Base-by-base conservation (phyloP, 2,888 invertebrate species). In the Athalia rosae region DNA sequence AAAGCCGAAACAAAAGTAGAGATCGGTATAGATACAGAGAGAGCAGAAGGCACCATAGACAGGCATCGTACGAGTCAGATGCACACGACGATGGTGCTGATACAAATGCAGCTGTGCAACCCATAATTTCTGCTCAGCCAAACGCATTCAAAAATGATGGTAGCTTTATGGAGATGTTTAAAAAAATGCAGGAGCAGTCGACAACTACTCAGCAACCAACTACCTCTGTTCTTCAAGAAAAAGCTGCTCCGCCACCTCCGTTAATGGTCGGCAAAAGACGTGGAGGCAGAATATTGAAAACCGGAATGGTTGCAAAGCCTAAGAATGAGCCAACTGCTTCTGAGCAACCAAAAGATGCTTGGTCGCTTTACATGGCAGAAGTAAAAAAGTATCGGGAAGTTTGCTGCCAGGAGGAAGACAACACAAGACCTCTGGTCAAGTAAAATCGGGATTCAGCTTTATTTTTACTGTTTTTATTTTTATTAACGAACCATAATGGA, bases 361-460 rank as follows among this genome's bases (percentile, higher is more conserved):
- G 98, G 98, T 95, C 97, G 0, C 92, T 97, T 45, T 98, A 98
- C 88, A 94, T 98, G 94, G 96, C 96, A 79, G 98, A 98, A 92
- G 98, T 98, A 15, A 95, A 96, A 87, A 95, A 96, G 87, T 98
- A 98, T 89, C 95, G 97, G 87, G 97, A 97, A 89, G 95, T 96
- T 76, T 96, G 96, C 80, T 98, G 98, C 90, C 97, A 97, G 89
- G 97, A 97, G 84, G 97, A 97, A 87, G 93, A 95, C 81, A 97
- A 97, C 90, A 97, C 96, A 64, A 93, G 98, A 84, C 97, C 97
- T 7, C 93, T 98, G 80, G 97, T 97, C 79, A 97, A 97, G 93
- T 98, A 93, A 92, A 82, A 83, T 56, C 59, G 76, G 56, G 76
- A 77, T 66, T 7, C 63, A 62, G 62, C 67, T 76, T 77, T 71